Base-by-base conservation (phyloP, 2,113 vertebrate species). In the Oostethus manadensis region DNA sequence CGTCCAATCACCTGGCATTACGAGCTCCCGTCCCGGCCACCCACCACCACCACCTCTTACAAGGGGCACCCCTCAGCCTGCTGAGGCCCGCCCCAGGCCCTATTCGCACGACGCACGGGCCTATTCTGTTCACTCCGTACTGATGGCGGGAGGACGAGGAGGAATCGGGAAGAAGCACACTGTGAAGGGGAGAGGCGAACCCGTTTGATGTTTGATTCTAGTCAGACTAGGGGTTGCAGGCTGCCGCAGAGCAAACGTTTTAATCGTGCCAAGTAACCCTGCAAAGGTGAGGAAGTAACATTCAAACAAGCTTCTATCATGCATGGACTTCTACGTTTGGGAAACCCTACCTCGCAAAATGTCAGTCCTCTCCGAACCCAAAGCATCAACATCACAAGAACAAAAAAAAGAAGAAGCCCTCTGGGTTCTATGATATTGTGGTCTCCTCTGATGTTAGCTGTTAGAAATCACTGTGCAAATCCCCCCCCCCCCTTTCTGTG, bases 111-210 rank as follows among this genome's bases (percentile, higher is more conserved):
- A 85, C 93, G 26, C 93, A 94, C 11, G 93, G 93, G 76, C 93
- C 92, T 60, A 94, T 94, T 64, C 92, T 97, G 60, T 96, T 97
- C 84, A 91, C 93, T 40, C 94, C 94, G 9, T 97, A 97, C 86
- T 96, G 88, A 94, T 55, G 47, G 64, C 20, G 46, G 62, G 23
- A 47, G 57, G 50, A 58, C 0, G 14, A 53, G 48, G 56, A 62
- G 21, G 71, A 78, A 76, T 85, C 80, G 61, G 80, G 80, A 84
- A 73, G 83, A 89, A 90, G 89, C 89, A 91, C 89, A 91, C 89
- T 91, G 89, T 91, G 85, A 86, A 76, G 62, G 33, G 51, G 71
- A 70, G 74, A 62, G 51, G 10, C n/a, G 1, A 26, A 38, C 10
- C 46, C 58, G 48, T 43, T 51, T 62, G 18, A 10, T 62, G 50